Base-by-base conservation (phyloP, 2,797 vertebrate genomes). In the Mus caroli region DNA sequence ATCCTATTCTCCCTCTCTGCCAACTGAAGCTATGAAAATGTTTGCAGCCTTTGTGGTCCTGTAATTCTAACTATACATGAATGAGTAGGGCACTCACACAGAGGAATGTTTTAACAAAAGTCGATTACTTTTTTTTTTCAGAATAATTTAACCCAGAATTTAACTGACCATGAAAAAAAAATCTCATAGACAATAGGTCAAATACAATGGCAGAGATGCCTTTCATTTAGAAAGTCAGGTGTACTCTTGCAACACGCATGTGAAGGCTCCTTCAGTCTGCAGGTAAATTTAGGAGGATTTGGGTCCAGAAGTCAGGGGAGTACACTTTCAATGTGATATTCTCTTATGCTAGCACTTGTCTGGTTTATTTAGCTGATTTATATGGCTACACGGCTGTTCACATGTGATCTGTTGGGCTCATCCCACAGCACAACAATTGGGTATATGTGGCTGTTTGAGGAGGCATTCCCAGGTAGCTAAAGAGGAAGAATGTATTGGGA, bases 221-320 rank as follows among this genome's bases (percentile, higher is more conserved):
- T 50, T 52, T 83, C 22, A 77, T 4, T 79, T 85, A 50, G 77
- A 67, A 91, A 46, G 31, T 50, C 22, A 75, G 20, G 52, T 24
- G 67, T 6, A 56, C 50, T 79, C 76, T 20, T 58, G 62, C 37
- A 94, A 50, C 52, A 37, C 7, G 1, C 6, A 24, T 58, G 79
- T 12, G 19, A 91, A 93, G 37, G 0, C 14, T 75, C 1, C 73
- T 86, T 84, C 28, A 71, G 13, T 34, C 37, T 71, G 60, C 14
- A 78, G 37, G 54, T 31, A 92, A 91, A 92, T 91, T 95, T 46
- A 79, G 43, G 34, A 93, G 31, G 37, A 13, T 77, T 82, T 76
- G 50, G 28, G 46, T 26, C 3, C 15, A 28, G 22, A 40, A 34
- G 76, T 40, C 67, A 91, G 85, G 19, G n/a, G 20, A 8, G 8